Percentiles rank a stretch among this genome's conserved stretches.
Conservation (phyloP, 53 echinoderm and acorn worm species). For the Patiria pectinifera region DNA sequence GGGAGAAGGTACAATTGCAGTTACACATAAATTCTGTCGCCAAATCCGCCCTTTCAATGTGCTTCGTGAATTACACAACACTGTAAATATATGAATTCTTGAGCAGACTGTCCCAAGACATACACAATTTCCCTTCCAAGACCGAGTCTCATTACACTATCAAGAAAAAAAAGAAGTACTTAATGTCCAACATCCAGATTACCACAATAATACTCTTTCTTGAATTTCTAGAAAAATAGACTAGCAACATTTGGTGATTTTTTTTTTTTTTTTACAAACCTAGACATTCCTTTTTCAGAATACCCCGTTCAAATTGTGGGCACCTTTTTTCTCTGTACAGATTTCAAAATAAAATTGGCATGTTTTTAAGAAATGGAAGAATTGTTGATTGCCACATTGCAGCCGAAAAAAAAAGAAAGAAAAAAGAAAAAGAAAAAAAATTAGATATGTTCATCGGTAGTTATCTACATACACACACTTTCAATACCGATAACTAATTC, state of each 20-base stretch:
- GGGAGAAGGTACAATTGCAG: too few relatives aligned
- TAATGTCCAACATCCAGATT: not conserved
- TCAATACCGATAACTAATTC: conserved; percentile 29
- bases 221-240: conserved; percentile 60
- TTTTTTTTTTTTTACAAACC: conserved; percentile 21
- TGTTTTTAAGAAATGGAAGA: conserved; percentile 54
- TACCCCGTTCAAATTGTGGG: not conserved
- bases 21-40: too few relatives aligned
- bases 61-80: too few relatives aligned
- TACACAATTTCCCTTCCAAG: not conserved
- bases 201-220: conserved; percentile 22
- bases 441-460: not conserved
- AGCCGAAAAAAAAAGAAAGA: conserved; percentile 11
- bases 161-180: not conserved
- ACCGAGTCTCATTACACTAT: not conserved
- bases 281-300: not conserved
- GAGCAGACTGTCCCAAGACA: not conserved
- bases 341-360: conserved; percentile 4
- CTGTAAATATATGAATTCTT: not conserved
- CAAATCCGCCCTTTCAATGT: too few relatives aligned
- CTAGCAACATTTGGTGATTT: conserved; percentile 39
- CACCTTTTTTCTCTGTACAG: conserved; percentile 37
- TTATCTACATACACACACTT: conserved; percentile 40
- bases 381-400: conserved; percentile 28
- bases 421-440: too few relatives aligned